A percentile compares a stretch with the other conserved stretches of the same genome.
Conservation (phyloP, 2,113 vertebrate genomes). For the rabbit (Oryctolagus cuniculus) region mOryCun1.1 NC_091438.1:121425501-121426000, state of each 20-base stretch:
- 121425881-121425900: no score
- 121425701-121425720: conserved; percentile 55
- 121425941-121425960: no score
- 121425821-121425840: conserved; percentile 6
- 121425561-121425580: conserved; percentile 32
- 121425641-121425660: conserved; percentile 52
- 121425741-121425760: conserved; percentile 55
- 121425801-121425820: conserved; percentile 55
- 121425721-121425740: conserved; percentile 50
- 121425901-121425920: no score
- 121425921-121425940: no score
- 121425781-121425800: conserved; percentile 45
- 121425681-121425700: conserved; percentile 36
- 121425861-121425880: no score
- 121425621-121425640: conserved; percentile 52
- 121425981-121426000: no score
- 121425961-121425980: no score
- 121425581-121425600: conserved; percentile 38
- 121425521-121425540: not conserved
- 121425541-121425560: conserved; percentile 54
- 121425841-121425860: not conserved
- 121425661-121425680: conserved; percentile 39
- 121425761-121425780: conserved; percentile 36
- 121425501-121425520: no score
- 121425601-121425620: conserved; percentile 53